A percentile compares a stretch with the other conserved stretches of the same genome.
Conservation (phyloP, 2,888 invertebrate species). For the Lithodes maja region DNA sequence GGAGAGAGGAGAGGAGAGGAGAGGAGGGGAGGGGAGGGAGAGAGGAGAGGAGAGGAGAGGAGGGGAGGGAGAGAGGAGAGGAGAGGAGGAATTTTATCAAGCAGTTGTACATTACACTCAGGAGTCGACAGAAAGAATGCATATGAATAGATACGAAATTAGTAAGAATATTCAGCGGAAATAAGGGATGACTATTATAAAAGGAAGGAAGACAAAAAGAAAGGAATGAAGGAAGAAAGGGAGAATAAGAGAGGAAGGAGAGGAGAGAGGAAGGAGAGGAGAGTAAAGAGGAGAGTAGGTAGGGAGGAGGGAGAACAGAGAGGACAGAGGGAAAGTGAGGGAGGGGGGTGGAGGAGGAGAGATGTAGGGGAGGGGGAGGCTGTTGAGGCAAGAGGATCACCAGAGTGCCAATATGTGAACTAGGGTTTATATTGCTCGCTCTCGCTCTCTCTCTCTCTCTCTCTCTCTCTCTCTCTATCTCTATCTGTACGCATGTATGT, state of each 20-base stretch:
- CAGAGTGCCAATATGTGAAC: no score
- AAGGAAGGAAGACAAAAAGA: neutral
- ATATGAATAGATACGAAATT: neutral
- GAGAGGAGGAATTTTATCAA: neutral
- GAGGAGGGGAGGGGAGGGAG: no score
- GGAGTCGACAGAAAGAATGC: neutral
- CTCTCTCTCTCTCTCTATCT: neutral
- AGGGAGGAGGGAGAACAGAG: conserved; percentile 4
- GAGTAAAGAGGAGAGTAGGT: neutral
- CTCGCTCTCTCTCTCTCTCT: neutral
- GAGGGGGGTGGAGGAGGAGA: neutral
- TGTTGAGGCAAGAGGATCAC: no score
- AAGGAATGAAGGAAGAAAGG: neutral
- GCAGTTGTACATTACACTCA: neutral
- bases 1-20: neutral
- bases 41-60: neutral
- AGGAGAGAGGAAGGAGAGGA: neutral
- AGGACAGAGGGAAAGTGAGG: neutral
- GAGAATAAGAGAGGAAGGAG: neutral
- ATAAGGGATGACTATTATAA: neutral
- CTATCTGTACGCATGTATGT: neutral
- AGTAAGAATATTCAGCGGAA: neutral
- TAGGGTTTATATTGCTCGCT: neutral
- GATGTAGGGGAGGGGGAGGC: neutral
- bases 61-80: neutral